A percentile compares a stretch with the other conserved stretches of the same genome.
phyloP scores from a whole-genome alignment of 2,113 vertebrate species.

The Lampris incognitus region DNA sequence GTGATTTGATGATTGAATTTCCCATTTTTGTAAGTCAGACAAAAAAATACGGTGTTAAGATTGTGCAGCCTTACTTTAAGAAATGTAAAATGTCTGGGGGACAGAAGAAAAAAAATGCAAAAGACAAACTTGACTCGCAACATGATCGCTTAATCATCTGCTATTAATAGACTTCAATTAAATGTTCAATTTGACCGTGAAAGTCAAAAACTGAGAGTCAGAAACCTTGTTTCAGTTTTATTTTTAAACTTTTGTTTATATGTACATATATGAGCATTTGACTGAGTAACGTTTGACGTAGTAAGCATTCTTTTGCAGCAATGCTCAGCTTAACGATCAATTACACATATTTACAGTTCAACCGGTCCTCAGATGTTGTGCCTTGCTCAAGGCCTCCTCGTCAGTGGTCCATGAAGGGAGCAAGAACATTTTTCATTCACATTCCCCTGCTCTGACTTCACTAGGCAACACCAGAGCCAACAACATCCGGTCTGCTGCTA shows the following conservation, averaged over 20 bases:
- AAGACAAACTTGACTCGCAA: conserved; percentile 1
- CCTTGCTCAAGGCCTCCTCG: neutral
- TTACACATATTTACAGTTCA: conserved; percentile 14
- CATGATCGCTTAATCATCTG: neutral
- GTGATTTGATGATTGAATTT: neutral
- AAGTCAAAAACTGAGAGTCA: too few relatives aligned
- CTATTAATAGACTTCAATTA: too few relatives aligned
- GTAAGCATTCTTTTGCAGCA: neutral
- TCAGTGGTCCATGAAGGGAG: neutral
- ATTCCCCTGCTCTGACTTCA: too few relatives aligned
- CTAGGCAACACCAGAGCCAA: too few relatives aligned
- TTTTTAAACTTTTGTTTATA: too few relatives aligned
- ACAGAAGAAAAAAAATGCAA: neutral
- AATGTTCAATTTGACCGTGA: too few relatives aligned
- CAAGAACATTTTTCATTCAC: neutral
- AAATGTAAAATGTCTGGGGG: conserved; percentile 5
- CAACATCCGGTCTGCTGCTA: too few relatives aligned
- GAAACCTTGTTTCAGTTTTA: too few relatives aligned
- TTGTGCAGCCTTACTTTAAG: conserved; percentile 26
- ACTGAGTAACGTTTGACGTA: too few relatives aligned
- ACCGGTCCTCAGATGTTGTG: neutral
- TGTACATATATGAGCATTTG: too few relatives aligned
- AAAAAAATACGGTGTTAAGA: neutral
- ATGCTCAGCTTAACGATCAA: conserved; percentile 14
- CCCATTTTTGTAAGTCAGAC: neutral